A percentile compares a stretch with the other conserved stretches of the same genome.
These are phyloP conservation scores for Brachionus koreanus DNA, from an alignment of 1,140 invertebrate genomes.

Conservation along the genomic window DNA sequence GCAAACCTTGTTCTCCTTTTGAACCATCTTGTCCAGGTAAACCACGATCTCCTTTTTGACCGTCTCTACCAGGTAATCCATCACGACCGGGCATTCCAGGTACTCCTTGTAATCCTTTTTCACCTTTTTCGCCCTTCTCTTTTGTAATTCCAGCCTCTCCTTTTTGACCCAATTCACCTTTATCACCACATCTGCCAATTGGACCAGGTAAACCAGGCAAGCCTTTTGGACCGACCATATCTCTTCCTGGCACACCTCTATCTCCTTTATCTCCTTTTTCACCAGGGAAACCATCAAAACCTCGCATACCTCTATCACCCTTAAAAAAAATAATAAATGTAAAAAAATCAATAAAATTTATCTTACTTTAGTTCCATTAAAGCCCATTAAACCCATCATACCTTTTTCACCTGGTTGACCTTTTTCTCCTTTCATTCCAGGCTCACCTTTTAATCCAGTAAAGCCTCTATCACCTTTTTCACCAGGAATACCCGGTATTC, in stretches of 20 bases:
- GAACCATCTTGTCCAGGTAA: constrained; percentile 44
- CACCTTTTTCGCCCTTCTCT: constrained; percentile 44
- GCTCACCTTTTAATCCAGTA: constrained; percentile 42
- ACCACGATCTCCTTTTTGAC: constrained; percentile 51
- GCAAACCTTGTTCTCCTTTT: constrained; percentile 36
- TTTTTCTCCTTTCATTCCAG: constrained; percentile 57
- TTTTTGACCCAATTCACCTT: constrained; percentile 45
- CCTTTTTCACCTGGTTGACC: constrained; percentile 47
- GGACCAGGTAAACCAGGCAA: constrained; percentile 60
- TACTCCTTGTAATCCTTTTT: constrained; percentile 31
- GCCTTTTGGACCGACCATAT: constrained; percentile 37
- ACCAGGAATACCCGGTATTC: constrained; percentile 44
- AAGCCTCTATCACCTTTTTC: constrained; percentile 43
- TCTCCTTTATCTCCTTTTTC: constrained; percentile 59
- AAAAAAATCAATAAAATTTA: background rate
- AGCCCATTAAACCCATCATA: constrained; percentile 60
- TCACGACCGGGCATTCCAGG: constrained; percentile 61
- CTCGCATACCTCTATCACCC: constrained; percentile 58
- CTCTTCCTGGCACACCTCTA: constrained; percentile 60
- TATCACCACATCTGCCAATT: constrained; percentile 55
- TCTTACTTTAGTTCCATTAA: constrained; percentile 46
- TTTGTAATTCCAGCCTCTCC: constrained; percentile 41
- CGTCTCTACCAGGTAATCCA: constrained; percentile 60
- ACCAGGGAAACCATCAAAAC: constrained; percentile 56
- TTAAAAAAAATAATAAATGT: constrained; percentile 50